These are phyloP conservation scores for Nasua narica DNA, from an alignment of 2,797 vertebrate species.

Conservation along the genomic window DNA sequence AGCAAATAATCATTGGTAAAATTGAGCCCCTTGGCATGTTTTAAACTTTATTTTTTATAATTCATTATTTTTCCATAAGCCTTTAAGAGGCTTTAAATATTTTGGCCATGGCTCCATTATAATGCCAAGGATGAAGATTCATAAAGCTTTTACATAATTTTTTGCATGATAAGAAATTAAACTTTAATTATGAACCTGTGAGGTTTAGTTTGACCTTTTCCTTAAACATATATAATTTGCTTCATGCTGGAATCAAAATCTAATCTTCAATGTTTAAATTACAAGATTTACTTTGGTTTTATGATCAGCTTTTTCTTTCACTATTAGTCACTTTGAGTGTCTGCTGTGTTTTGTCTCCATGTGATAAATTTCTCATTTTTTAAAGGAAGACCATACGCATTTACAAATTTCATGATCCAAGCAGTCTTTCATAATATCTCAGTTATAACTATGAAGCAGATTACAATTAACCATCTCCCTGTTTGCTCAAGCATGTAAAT, in stretches of 20 bases:
- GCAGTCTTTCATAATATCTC: slow-evolving; percentile 27
- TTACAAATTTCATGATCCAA: slow-evolving; percentile 18
- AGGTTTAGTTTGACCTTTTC: not conserved
- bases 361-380: slow-evolving; percentile 38
- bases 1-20: not conserved
- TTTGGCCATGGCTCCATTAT: not conserved
- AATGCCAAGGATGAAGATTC: not conserved
- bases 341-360: not conserved
- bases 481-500: slow-evolving; percentile 54
- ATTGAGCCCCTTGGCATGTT: not conserved
- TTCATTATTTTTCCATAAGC: not conserved
- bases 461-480: slow-evolving; percentile 47
- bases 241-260: not conserved
- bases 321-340: not conserved
- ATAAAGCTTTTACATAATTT: slow-evolving; percentile 6
- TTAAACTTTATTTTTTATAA: slow-evolving; percentile 29
- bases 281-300: not conserved
- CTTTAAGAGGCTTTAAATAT: not conserved
- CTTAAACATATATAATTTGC: not conserved
- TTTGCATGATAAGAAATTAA: slow-evolving; percentile 30
- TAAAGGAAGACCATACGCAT: not conserved
- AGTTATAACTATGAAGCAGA: slow-evolving; percentile 45
- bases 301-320: not conserved
- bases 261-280: slow-evolving; percentile 4
- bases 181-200: not conserved